Evolutionary conservation across 92 coral and sea anemone genomes (phyloP), one percentile per base, ranked within the genome.

Genomic region (Porites divaricata): DNA sequence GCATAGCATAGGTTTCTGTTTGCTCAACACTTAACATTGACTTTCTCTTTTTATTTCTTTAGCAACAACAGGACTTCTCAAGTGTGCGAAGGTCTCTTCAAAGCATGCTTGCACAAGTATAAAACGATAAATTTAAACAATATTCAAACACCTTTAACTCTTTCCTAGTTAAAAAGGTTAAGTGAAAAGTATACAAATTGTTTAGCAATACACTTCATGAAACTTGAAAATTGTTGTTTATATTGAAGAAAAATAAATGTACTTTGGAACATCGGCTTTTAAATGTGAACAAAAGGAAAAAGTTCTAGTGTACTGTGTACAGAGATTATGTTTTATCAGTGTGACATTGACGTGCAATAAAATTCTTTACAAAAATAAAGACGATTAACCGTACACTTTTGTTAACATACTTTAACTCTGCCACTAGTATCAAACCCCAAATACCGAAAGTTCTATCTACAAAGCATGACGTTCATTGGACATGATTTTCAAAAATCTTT

Each of bases 31-130:
- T 66, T 25, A 35, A 35, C 7, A 35, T 5, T 35, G 45, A 35
- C 45, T 35, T 35, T 35, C 50, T 68, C 20, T 26, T 70, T 70
- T 17, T 67, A 56, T 84, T 51, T 69, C 85, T 82, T 76, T 90
- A 97, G 99, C 99, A 97, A 97, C 98, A 95, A 70, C 99, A 97
- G 52, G 99, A 97, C 72, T 91, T 97, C 73, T 91, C 97, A 75
- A 97, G 93, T 95, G 99, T 97, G 50, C 98, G 99, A 73, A 88
- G 98, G 89, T 97, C 99, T 41, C 93, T 97, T 63, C 98, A 97
- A 82, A 90, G 95, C 56, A 95, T 97, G 99, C 87, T 97, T 89
- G 98, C 99, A 14, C 99, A 97, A 75, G 99, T 97, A 56, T 97
- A 84, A 90, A 59, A 24, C 17, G 45, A 35, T 35, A 35, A 35